Base-by-base conservation (phyloP, 2,888 invertebrate species). In the Sinelater perroti region DNA sequence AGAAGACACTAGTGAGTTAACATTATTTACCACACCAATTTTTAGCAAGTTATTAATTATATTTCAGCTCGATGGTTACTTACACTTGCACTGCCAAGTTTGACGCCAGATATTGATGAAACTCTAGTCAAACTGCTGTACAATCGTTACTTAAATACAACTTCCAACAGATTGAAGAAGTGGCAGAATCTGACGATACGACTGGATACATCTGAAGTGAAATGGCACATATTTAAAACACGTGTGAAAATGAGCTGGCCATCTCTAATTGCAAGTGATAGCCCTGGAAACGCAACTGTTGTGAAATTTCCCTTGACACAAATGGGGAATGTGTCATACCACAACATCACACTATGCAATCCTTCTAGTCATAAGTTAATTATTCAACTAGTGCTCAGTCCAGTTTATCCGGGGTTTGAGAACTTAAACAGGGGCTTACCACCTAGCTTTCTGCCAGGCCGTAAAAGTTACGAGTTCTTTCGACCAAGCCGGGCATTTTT, bases 211-310 rank as follows among this genome's bases (percentile, higher is more conserved):
- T 85, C 85, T 40, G 88, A 89, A 70, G 82, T 84, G 46, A 78
- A 82, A 60, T 86, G 86, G 58, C 85, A 89, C 72, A 80, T 85
- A 71, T 85, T 89, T 72, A 75, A 84, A 59, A 85, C 87, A 3
- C 83, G 84, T 64, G 86, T 89, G 33, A 84, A 85, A 69, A 83
- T 89, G 67, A 81, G 82, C 51, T 90, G 90, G 90, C 90, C 90
- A 7, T 81, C 79, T 67, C 69, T 85, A 52, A 66, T 82, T 42
- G 68, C 71, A 35, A 70, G 71, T 20, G 65, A 72, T 21, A 66
- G 69, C 20, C 59, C 67, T 11, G 78, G 78, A 54, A 81, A 82
- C 63, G 78, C 77, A 65, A 81, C 77, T 24, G 66, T 78, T 20
- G 73, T 88, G 45, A 81, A 79, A 63, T 90, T 90, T 77, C 89